Evolutionary conservation across 1,140 invertebrate genomes (phyloP), one percentile per base, ranked within the genome.

Genomic region (Lysiphlebus fabarum): DNA sequence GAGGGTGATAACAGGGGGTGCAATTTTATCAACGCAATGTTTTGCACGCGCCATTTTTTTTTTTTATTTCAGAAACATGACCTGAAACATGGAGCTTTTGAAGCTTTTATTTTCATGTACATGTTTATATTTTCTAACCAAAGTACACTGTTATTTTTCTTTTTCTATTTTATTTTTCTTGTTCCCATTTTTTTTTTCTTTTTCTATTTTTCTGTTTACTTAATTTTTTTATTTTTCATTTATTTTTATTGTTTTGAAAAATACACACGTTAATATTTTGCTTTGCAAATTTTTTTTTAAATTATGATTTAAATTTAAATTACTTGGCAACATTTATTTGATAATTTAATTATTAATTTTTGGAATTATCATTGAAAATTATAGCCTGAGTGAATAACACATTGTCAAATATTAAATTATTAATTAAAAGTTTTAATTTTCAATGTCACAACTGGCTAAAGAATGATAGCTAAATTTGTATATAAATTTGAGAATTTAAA

Each of bases 31-130:
- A 43, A 54, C 51, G 51, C 58, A 59, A 54, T 59, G 50, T 43
- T 26, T 10, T 6, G 58, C 58, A 59, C 51, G 58, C 43, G 43
- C 41, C 34, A 44, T 47, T 43, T 59, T 59, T 54, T 59, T 54
- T 55, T 38, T 58, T 50, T 53, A 53, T 42, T 34, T 12, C 37
- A n/a, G n/a, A 43, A 58, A 53, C 49, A 58, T 53, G 56, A 53
- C 56, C 56, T 58, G 56, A 14, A 58, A 53, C 37, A 34, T 26
- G 44, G 49, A 41, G 47, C 50, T 54, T 51, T 59, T 47, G 42
- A 59, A 54, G 26, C 36, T 53, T 1, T 17, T 54, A 54, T 54
- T 59, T 50, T 47, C 58, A 53, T n/a, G 49, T 33, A 53, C 56
- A 58, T 42, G n/a, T n/a, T n/a, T n/a, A 41, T 48, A 34, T 49